Evolutionary conservation across 2,888 invertebrate species (phyloP).

Genomic region (Ichneumoninae sp.): DNA sequence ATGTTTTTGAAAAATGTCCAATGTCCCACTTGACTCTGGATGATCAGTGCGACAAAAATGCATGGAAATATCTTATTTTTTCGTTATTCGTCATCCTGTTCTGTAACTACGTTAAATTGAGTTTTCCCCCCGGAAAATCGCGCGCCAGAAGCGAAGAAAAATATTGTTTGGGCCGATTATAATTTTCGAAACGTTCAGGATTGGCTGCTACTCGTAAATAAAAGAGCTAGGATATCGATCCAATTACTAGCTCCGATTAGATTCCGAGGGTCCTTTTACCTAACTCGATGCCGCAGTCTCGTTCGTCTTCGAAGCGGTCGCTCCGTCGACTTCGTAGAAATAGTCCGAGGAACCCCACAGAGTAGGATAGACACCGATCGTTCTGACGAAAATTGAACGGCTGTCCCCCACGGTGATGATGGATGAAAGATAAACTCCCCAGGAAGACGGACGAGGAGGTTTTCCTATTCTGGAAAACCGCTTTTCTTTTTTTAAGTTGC

Average conservation of each 20-base stretch:
- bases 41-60: too few relatives aligned
- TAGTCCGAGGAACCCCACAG: conserved; percentile 3
- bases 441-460: conserved; percentile 8
- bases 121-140: neutral
- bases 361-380: neutral
- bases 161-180: conserved; percentile 2
- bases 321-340: neutral
- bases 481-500: neutral
- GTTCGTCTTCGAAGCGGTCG: neutral
- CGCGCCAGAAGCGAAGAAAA: neutral
- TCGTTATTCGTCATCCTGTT: neutral
- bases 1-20: neutral
- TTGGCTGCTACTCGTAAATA: conserved; percentile 8
- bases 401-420: conserved; percentile 29
- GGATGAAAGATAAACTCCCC: conserved; percentile 33
- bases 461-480: conserved; percentile 2
- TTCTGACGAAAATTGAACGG: conserved; percentile 12
- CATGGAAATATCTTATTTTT: neutral
- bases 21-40: too few relatives aligned
- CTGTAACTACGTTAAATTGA: neutral
- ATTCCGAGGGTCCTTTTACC: conserved; percentile 4
- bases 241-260: conserved; percentile 32
- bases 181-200: neutral
- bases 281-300: neutral
- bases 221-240: conserved; percentile 6